These are phyloP conservation scores for Sicus ferrugineus DNA, from an alignment of 2,888 invertebrate genomes.

Conservation along the genomic window DNA sequence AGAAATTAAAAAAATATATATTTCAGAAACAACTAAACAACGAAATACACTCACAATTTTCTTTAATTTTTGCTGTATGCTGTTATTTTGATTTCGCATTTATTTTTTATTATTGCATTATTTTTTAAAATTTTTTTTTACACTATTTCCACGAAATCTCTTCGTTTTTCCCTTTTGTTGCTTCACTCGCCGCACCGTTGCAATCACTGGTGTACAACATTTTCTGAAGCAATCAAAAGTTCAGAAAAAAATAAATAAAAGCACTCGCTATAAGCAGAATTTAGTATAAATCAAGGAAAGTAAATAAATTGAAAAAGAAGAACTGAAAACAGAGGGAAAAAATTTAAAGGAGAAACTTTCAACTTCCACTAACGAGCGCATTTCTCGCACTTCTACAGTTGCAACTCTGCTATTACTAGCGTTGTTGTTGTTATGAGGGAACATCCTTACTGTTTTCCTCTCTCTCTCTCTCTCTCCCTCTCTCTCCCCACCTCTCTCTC, in stretches of 20 bases:
- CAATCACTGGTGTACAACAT: slow-evolving; percentile 20
- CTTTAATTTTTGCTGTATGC: not conserved
- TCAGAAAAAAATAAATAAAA: slow-evolving; percentile 13
- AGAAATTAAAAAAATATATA: too few relatives aligned
- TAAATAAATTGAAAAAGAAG: not conserved
- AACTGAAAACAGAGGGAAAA: not conserved
- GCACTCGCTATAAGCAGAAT: not conserved
- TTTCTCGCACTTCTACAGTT: slow-evolving; percentile 24
- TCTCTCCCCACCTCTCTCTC: not conserved
- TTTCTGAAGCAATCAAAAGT: slow-evolving; percentile 6
- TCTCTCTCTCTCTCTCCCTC: not conserved
- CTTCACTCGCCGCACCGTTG: not conserved
- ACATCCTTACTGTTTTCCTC: too few relatives aligned
- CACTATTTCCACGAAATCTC: not conserved
- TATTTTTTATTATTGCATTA: not conserved
- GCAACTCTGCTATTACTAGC: slow-evolving; percentile 26
- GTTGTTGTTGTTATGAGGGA: not conserved
- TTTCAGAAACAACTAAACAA: not conserved
- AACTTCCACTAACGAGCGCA: slow-evolving; percentile 32
- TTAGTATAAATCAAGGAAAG: not conserved
- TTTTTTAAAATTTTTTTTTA: not conserved
- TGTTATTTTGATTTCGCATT: too few relatives aligned
- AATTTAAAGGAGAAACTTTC: slow-evolving; percentile 6
- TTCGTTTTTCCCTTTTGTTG: not conserved
- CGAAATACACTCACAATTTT: not conserved